Conservation (phyloP, 2,797 vertebrate genomes). For the Spinus pinus region DNA sequence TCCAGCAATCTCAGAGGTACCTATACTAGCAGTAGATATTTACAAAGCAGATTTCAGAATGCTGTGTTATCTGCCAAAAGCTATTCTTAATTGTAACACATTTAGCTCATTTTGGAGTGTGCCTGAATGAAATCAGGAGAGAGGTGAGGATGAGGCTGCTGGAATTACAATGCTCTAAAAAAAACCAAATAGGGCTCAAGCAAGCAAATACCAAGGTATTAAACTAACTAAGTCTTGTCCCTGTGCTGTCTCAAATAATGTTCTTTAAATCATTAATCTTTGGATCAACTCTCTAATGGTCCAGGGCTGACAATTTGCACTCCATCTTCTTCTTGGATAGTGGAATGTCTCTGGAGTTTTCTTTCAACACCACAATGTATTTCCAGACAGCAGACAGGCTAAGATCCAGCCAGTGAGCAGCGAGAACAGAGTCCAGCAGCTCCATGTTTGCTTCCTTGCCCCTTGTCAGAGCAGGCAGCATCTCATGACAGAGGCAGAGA, state of each 20-base stretch:
- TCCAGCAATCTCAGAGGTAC: constrained; percentile 75
- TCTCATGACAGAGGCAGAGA: not conserved
- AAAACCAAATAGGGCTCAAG: not conserved
- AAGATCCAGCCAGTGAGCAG: not conserved
- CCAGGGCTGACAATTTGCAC: not conserved
- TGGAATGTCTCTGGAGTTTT: not conserved
- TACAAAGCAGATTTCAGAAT: constrained; percentile 1
- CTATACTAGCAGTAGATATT: not conserved
- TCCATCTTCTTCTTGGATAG: not conserved
- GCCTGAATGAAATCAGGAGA: not conserved
- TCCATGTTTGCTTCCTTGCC: not conserved
- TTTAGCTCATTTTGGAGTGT: not conserved
- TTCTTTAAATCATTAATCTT: not conserved
- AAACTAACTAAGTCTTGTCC: not conserved
- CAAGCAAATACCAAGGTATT: not conserved
- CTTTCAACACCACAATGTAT: not conserved
- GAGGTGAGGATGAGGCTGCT: not conserved
- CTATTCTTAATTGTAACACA: not conserved
- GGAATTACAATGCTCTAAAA: not conserved
- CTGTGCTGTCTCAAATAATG: not conserved
- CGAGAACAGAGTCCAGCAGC: not conserved
- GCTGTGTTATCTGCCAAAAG: not conserved
- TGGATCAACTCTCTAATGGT: not conserved
- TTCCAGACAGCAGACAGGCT: not conserved
- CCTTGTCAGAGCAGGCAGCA: not conserved